Percentiles rank a stretch among this genome's conserved stretches.
These are phyloP conservation scores for Trididemnum miniatum DNA, from an alignment of 23 tunicate genomes.

Conservation along the genomic window DNA sequence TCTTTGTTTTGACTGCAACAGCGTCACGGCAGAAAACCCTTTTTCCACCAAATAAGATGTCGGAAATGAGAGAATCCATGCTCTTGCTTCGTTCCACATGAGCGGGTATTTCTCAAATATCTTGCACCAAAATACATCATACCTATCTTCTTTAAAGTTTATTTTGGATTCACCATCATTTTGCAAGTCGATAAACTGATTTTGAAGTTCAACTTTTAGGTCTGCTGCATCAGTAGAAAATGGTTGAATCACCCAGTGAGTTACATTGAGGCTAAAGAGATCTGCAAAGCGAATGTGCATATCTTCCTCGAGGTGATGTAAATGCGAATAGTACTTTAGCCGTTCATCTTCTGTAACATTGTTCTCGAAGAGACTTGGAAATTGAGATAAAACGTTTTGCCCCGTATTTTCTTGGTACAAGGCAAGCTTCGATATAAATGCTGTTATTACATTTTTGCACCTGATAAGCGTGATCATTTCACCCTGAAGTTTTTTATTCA, in stretches of 20 bases:
- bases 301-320: constrained; percentile 2
- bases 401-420: constrained; percentile 27
- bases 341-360: constrained; percentile 26
- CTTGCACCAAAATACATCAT: constrained; percentile 32
- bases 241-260: constrained; percentile 38
- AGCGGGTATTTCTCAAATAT: constrained; percentile 41
- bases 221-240: constrained; percentile 34
- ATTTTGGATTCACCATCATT: constrained; percentile 42
- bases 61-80: constrained; percentile 26
- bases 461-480: constrained; percentile 51
- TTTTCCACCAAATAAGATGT: too few relatives aligned
- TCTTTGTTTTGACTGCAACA: constrained; percentile 34
- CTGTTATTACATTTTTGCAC: constrained; percentile 15
- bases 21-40: constrained; percentile 33
- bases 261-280: constrained; percentile 4
- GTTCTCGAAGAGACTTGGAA: constrained; percentile 32
- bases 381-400: constrained; percentile 7
- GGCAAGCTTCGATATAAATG: constrained; percentile 23
- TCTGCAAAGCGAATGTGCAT: constrained; percentile 33
- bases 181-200: too few relatives aligned
- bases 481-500: too few relatives aligned
- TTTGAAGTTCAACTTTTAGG: constrained; percentile 43
- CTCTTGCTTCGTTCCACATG: constrained; percentile 17
- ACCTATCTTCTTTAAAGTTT: constrained; percentile 22
- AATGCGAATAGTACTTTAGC: constrained; percentile 1